A percentile compares a stretch with the other conserved stretches of the same genome.
Conservation (phyloP, 2,113 vertebrate genomes). For the Scolopax mira region DNA sequence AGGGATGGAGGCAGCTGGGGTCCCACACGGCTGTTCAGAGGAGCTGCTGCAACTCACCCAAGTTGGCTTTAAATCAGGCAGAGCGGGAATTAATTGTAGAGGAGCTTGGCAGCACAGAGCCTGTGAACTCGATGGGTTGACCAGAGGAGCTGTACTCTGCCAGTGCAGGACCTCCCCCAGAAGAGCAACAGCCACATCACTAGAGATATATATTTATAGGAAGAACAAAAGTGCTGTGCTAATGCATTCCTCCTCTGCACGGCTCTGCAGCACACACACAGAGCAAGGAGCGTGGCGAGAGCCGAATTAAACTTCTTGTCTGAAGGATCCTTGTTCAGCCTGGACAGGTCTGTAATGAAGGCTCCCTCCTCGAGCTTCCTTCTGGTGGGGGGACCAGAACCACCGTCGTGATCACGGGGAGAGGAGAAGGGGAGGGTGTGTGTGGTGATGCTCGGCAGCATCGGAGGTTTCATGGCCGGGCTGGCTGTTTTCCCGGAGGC, state of each 20-base stretch:
- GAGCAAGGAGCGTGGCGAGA: rapidly evolving
- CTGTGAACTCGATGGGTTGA: not conserved
- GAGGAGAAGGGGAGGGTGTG: not conserved
- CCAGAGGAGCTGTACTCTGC: not conserved
- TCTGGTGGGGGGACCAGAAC: not conserved
- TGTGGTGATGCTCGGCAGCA: rapidly evolving
- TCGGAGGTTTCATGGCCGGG: not conserved
- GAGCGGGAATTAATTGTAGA: not conserved
- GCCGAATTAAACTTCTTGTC: not conserved
- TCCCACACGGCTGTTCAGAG: not conserved
- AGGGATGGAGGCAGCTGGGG: not conserved
- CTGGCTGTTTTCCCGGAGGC: not conserved
- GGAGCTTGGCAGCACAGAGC: not conserved
- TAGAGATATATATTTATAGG: not conserved
- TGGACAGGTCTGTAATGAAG: not conserved
- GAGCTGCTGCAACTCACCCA: not conserved
- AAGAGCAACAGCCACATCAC: not conserved
- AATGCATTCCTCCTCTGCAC: not conserved
- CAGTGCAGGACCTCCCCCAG: not conserved
- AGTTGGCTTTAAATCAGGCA: not conserved
- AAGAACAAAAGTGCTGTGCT: not conserved
- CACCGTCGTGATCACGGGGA: not conserved
- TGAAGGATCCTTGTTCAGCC: not conserved
- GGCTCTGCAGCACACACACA: not conserved
- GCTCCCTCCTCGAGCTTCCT: rapidly evolving